phyloP scores from a whole-genome alignment of 2,797 vertebrate species.

The Psittacula echo region DNA sequence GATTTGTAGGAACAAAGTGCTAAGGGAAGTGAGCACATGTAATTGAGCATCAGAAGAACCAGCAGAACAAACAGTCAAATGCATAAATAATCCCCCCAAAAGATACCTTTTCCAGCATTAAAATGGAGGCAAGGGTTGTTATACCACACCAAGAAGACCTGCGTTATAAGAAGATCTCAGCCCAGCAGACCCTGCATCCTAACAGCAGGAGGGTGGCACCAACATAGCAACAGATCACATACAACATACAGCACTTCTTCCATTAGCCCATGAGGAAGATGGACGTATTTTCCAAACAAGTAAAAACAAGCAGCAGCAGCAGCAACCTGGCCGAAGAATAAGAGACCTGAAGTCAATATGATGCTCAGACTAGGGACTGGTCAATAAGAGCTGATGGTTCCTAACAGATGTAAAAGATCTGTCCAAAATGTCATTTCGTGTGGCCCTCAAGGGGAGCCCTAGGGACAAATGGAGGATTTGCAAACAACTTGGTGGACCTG shows the following conservation, averaged over 20 bases:
- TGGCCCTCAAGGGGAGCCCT: neutral
- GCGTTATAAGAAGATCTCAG: neutral
- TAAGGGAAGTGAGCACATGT: neutral
- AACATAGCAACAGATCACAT: rapidly evolving
- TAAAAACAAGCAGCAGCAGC: rapidly evolving
- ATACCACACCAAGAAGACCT: neutral
- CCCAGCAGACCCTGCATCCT: neutral
- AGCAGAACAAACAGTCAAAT: neutral
- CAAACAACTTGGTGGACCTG: neutral
- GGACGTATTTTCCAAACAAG: neutral
- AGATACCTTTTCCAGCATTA: neutral
- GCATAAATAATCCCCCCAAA: neutral
- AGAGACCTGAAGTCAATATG: neutral
- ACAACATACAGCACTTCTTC: neutral
- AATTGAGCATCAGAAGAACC: neutral
- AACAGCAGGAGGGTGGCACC: neutral
- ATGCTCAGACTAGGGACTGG: neutral
- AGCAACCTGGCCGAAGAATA: neutral
- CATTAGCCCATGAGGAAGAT: neutral
- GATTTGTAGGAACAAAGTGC: neutral
- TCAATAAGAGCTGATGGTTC: neutral
- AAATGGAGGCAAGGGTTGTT: neutral
- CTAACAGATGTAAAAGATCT: neutral
- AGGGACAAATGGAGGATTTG: neutral
- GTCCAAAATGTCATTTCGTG: neutral